These are phyloP conservation scores for Malaclemys terrapin DNA, from an alignment of 2,113 vertebrate genomes.

Conservation along the genomic window DNA sequence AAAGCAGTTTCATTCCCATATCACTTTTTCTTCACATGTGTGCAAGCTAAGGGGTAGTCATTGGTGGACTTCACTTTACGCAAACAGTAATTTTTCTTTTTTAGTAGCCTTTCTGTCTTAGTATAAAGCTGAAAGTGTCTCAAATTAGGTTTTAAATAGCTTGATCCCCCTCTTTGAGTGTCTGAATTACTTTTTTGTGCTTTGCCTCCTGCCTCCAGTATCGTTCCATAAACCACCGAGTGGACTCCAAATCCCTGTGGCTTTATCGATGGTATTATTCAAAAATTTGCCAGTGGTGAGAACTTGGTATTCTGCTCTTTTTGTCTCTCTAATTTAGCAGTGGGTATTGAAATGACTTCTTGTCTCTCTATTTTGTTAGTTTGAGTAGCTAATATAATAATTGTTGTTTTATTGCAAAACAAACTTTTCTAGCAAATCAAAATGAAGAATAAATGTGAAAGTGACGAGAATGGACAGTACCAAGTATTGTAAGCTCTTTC, in stretches of 20 bases:
- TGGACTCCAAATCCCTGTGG: constrained; percentile 87
- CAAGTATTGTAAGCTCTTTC: rapidly evolving
- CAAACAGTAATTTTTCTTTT: not conserved
- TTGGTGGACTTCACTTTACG: not conserved
- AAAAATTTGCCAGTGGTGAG: constrained; percentile 90
- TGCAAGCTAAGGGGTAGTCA: not conserved
- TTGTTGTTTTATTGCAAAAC: not conserved
- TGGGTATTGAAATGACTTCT: not conserved
- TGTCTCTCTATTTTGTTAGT: not conserved
- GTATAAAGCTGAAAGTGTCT: not conserved
- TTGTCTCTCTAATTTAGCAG: not conserved
- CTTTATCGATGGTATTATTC: constrained; percentile 97
- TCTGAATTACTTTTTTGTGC: not conserved
- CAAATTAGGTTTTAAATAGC: not conserved
- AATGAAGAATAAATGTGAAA: not conserved
- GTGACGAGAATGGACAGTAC: not conserved
- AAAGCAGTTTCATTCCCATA: not conserved
- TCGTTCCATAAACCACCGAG: constrained; percentile 94
- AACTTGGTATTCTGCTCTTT: not conserved
- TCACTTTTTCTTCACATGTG: rapidly evolving
- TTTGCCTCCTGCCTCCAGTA: constrained; percentile 80
- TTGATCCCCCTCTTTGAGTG: not conserved
- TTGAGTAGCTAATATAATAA: not conserved
- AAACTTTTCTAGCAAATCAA: not conserved
- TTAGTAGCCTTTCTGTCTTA: not conserved